Evolutionary conservation across 1,140 invertebrate genomes (phyloP), one percentile per base, ranked within the genome.

Genomic region (Cecropterus lyciades): DNA sequence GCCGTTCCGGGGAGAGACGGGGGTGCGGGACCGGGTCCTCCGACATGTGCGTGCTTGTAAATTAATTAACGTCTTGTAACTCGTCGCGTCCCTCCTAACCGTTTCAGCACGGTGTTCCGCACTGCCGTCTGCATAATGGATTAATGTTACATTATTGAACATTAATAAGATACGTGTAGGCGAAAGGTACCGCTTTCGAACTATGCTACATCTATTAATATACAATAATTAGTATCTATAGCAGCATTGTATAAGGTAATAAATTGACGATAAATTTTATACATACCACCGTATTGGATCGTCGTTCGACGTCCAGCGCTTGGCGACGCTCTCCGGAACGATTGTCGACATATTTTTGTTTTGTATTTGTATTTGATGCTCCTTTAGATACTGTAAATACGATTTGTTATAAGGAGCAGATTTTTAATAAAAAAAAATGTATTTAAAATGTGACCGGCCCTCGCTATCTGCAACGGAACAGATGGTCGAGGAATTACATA

Each of bases 371-470:
- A 56, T 13, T 56, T 65, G 65, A 77, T 72, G 66, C 69, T 71
- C 57, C 43, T 17, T 42, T 62, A 62, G 66, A 68, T 27, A 69
- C 45, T 82, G 80, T 82, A 82, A 45, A 77, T 77, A 77, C 7
- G 57, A 37, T 57, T 45, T 59, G 40, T 48, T 66, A 56, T 53
- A 53, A 65, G 53, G 17, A 45, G 37, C 51, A 17, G 20, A 53
- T 9, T 53, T 65, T 24, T 65, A 55, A 43, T 45, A 15, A 57
- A 43, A 45, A 57, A 57, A 15, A 30, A 33, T 42, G 15, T 42
- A 46, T 46, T 16, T 16, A 1, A 42, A 40, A 42, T 24, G 52
- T 56, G 5, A n/a, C 14, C 3, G 16, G 11, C 16, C 33, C 27
- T 30, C 49, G 49, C 49, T 14, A 15, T 9, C 6, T 33, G 33